Conservation (phyloP, 2,113 vertebrate genomes). For the Chamaetylas fuelleborni region DNA sequence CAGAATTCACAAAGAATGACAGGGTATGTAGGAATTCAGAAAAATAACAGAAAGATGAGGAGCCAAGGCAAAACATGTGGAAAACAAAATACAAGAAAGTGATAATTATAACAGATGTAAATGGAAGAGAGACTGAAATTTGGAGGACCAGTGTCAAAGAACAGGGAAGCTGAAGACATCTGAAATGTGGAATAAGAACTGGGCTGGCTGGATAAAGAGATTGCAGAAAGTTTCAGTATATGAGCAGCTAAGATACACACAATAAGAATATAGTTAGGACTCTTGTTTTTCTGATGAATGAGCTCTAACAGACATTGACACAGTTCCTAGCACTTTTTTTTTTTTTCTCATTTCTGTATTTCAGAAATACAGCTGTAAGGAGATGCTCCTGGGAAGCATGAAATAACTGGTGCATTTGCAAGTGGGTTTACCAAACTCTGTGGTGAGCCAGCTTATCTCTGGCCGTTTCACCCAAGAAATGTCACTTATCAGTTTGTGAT, state of each 20-base stretch:
- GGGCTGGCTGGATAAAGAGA: neutral
- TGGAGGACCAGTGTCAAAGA: neutral
- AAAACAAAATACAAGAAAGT: neutral
- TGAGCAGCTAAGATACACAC: neutral
- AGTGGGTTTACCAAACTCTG: neutral
- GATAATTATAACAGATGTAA: neutral
- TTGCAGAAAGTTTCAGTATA: neutral
- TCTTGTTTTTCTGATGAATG: neutral
- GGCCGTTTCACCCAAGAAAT: neutral
- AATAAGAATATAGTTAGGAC: neutral
- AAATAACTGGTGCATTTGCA: neutral
- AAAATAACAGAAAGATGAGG: neutral
- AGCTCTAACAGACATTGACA: neutral
- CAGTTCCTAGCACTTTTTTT: neutral
- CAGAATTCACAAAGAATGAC: neutral
- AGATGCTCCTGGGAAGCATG: neutral
- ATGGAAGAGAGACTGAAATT: neutral
- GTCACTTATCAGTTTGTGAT: neutral
- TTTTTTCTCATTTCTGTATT: neutral
- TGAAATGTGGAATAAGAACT: neutral
- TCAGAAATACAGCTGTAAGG: neutral
- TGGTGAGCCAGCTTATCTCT: neutral
- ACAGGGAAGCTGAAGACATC: neutral
- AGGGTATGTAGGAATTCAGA: neutral
- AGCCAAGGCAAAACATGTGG: neutral